Conservation (phyloP, 2,113 vertebrate species). For the Cranoglanis bouderius region DNA sequence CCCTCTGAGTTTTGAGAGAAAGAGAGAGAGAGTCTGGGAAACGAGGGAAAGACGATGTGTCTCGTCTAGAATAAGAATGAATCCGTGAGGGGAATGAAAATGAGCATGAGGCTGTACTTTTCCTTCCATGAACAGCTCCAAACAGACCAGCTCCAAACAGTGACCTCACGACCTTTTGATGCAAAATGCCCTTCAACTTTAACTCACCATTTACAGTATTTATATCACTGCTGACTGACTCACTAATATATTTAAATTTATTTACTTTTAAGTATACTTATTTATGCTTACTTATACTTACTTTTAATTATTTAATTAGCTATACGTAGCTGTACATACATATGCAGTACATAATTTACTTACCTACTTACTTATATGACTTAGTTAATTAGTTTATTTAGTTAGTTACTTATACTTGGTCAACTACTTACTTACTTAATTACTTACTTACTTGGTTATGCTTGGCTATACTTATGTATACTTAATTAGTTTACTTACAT, state of each 20-base stretch:
- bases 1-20: conserved; percentile 16
- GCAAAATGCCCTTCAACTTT: neutral
- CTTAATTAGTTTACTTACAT: no score
- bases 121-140: conserved; percentile 31
- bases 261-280: neutral
- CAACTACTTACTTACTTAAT: neutral
- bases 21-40: conserved; percentile 31
- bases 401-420: neutral
- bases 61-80: conserved; percentile 52
- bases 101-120: conserved; percentile 12
- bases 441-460: no score
- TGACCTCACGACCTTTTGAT: conserved; percentile 25
- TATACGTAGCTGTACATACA: no score
- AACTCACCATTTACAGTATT: neutral
- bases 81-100: conserved; percentile 47
- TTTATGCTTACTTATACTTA: neutral
- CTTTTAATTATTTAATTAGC: neutral
- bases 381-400: neutral
- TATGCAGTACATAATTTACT: no score
- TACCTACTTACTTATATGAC: neutral
- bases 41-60: conserved; percentile 37
- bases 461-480: no score
- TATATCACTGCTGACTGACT: neutral
- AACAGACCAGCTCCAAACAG: conserved; percentile 30
- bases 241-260: neutral